Evolutionary conservation across 2,113 vertebrate species (phyloP), one percentile per base, ranked within the genome.

Genomic region (Strix uralensis): DNA sequence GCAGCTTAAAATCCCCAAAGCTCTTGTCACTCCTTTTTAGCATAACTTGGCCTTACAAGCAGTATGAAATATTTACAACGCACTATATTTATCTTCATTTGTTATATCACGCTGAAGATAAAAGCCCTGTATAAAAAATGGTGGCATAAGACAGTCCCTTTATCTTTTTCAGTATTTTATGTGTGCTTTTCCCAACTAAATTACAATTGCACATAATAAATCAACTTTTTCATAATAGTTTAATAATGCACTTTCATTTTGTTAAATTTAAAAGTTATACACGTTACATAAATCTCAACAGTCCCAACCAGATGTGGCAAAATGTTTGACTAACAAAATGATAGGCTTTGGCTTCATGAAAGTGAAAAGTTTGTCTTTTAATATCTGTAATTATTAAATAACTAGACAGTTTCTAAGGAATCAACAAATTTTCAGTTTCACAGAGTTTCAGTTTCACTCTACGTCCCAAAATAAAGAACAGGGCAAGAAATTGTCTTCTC

Each of bases 41-140:
- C 70, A 95, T 55, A 84, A 69, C 23, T 94, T 91, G 77, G 57
- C 55, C 57, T 90, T 77, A 96, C 69, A 87, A 94, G 75, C 51
- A 92, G 18, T 26, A 97, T 96, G 54, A 94, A 96, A 92, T 96
- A 97, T 96, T 91, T 87, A 96, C 67, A 79, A 80, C 81, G 84
- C 74, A 86, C 95, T 93, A 67, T 94, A 65, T 89, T 97, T 94
- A 97, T 52, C 61, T 86, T 96, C 73, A 92, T 92, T 90, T 85
- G 72, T 91, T 96, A 87, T 77, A 88, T 85, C 78, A 91, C 4
- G 6, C 42, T 87, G 95, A 92, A 91, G 88, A 89, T 96, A 95
- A 97, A 97, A 96, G 81, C 55, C 19, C 36, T 91, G 38, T 69
- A 51, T 44, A 94, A 95, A 94, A 96, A 81, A 78, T 89, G 81